phyloP scores from a whole-genome alignment of 2,797 vertebrate genomes.

The Protosalanx chinensis region DNA sequence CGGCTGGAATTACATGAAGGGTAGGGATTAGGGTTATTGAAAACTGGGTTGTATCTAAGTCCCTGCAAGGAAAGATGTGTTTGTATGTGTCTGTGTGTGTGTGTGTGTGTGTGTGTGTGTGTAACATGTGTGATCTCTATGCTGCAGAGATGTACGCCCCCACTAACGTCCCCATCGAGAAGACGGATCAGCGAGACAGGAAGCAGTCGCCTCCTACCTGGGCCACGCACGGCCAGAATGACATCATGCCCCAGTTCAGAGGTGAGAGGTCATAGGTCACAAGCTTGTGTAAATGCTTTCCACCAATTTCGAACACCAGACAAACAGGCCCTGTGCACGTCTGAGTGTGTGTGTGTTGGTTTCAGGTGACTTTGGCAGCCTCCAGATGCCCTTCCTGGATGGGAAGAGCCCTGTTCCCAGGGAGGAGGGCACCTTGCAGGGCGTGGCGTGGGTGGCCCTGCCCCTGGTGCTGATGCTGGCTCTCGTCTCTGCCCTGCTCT shows the following conservation, averaged over 20 bases:
- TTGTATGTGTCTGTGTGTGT: slow-evolving; percentile 50
- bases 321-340: background rate
- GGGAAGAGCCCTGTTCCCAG: slow-evolving; percentile 57
- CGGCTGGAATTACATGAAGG: no score
- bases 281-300: no score
- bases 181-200: slow-evolving; percentile 76
- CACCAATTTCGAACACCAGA: no score
- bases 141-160: slow-evolving; percentile 77
- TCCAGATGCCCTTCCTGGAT: slow-evolving; percentile 79
- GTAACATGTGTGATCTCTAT: slow-evolving; percentile 2
- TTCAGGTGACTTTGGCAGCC: slow-evolving; percentile 74
- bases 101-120: slow-evolving; percentile 18
- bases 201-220: slow-evolving; percentile 71
- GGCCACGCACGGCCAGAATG: slow-evolving; percentile 83
- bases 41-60: background rate
- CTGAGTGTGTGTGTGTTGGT: background rate
- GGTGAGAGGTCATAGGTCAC: slow-evolving; percentile 57
- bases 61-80: background rate
- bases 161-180: slow-evolving; percentile 86
- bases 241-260: slow-evolving; percentile 81
- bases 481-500: slow-evolving; percentile 74
- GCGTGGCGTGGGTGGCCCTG: slow-evolving; percentile 76
- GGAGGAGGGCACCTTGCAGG: slow-evolving; percentile 68
- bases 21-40: no score
- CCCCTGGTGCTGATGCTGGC: slow-evolving; percentile 76